Base-by-base conservation (phyloP, 2,888 invertebrate species). In the Megalurothrips usitatus region DNA sequence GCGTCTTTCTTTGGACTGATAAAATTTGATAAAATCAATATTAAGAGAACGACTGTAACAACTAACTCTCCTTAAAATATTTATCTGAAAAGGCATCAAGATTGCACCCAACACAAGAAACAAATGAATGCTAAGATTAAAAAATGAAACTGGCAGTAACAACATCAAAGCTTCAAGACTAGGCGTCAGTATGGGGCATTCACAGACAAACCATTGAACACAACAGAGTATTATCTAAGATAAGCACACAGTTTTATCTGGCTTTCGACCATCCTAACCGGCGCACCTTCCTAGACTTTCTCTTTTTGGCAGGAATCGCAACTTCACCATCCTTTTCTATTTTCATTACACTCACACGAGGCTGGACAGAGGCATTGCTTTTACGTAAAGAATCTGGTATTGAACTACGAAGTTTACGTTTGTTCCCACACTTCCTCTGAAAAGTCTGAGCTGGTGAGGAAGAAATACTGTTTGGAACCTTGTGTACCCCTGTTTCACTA, bases 21-120 rank as follows among this genome's bases (percentile, higher is more conserved):
- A 75, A 75, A 75, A 75, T 75, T 26, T 75, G 26, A 75, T 75
- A 75, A 75, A 75, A 75, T 75, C 68, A 75, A 75, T 75, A 75
- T 75, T 75, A 75, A 19, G 58, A 58, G 58, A 58, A n/a, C n/a
- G 58, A 58, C 58, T 58, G 58, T 58, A 58, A 58, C 58, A 58
- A 75, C 23, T 75, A 75, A 75, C 68, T 26, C 23, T 75, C 58
- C 58, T 26, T 75, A 75, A 58, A 75, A 75, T 75, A 26, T 75
- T 26, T 26, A 75, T 58, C 68, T 75, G 26, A 58, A 75, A 75
- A 75, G 68, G 26, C 26, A 75, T 75, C 26, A 26, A 75, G 68
- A 26, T 75, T 75, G 68, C 68, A 26, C 23, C 68, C 10, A 75
- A 11, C 23, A 75, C 10, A 26, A 26, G 68, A 12, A 23, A 75